Percentiles rank a stretch among this genome's conserved stretches.
Conservation (phyloP, 2,113 vertebrate species). For the Donacobius atricapilla region DNA sequence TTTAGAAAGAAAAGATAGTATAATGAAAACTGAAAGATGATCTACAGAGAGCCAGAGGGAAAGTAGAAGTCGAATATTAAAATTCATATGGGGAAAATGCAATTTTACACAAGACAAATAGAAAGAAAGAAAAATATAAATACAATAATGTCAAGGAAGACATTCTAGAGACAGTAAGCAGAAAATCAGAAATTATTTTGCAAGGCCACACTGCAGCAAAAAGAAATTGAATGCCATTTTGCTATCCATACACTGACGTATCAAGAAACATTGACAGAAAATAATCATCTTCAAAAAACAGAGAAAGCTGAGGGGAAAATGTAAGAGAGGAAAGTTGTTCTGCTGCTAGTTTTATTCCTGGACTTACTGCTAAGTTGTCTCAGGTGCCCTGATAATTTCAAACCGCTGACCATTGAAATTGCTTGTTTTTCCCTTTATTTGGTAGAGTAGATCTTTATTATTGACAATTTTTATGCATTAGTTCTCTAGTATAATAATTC, state of each 20-base stretch:
- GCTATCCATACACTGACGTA: background rate
- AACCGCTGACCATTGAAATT: background rate
- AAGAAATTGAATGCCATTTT: constrained; percentile 13
- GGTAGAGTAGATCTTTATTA: background rate
- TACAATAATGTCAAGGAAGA: background rate
- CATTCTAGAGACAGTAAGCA: background rate
- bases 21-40: background rate
- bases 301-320: background rate
- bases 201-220: background rate
- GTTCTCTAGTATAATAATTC: background rate
- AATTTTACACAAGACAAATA: constrained; percentile 1
- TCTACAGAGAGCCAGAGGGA: background rate
- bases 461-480: background rate
- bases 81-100: background rate
- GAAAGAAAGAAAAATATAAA: constrained; percentile 27
- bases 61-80: background rate
- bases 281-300: background rate
- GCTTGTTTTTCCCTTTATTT: background rate
- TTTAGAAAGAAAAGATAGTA: background rate
- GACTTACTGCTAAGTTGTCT: background rate
- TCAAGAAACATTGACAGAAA: background rate
- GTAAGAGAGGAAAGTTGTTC: background rate
- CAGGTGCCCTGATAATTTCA: background rate
- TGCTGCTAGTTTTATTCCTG: background rate
- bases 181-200: constrained; percentile 45